A percentile compares a stretch with the other conserved stretches of the same genome.
These are phyloP conservation scores for Cyclopterus lumpus DNA, from an alignment of 2,797 vertebrate genomes.

Conservation along the genomic window DNA sequence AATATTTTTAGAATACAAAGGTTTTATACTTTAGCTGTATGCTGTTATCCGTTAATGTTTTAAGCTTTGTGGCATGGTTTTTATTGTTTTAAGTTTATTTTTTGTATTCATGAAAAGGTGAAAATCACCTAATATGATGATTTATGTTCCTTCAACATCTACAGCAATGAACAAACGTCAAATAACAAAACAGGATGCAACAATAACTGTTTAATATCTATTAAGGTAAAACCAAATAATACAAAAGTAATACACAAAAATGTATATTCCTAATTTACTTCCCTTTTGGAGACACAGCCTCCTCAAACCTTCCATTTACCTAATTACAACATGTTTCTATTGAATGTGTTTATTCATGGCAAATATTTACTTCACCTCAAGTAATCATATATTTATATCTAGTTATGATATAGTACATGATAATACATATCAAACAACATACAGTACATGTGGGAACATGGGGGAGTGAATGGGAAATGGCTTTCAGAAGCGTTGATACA, in stretches of 20 bases:
- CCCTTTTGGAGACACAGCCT: conserved; percentile 67
- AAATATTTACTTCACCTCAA: conserved; percentile 64
- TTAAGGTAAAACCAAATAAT: conserved; percentile 82
- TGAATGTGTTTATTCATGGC: conserved; percentile 67
- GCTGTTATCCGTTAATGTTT: background rate
- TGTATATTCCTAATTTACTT: conserved; percentile 68
- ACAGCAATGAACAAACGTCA: conserved; percentile 11
- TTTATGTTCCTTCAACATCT: background rate
- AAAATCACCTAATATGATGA: background rate
- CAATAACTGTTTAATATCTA: conserved; percentile 84
- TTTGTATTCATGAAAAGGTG: background rate
- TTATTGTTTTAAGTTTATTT: background rate
- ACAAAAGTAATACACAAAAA: conserved; percentile 85
- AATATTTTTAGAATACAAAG: background rate
- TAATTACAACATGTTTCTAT: conserved; percentile 58
- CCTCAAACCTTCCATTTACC: conserved; percentile 52
- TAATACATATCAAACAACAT: conserved; percentile 80
- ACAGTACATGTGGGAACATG: conserved; percentile 60
- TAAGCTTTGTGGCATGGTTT: background rate
- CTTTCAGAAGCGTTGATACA: conserved; percentile 72
- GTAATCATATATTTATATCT: conserved; percentile 73
- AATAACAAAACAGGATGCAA: conserved; percentile 70
- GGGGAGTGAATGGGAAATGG: conserved; percentile 43
- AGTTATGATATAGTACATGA: conserved; percentile 77
- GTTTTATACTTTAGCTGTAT: background rate